phyloP scores from a whole-genome alignment of 2,113 vertebrate species.

The Phaetusa simplex region DNA sequence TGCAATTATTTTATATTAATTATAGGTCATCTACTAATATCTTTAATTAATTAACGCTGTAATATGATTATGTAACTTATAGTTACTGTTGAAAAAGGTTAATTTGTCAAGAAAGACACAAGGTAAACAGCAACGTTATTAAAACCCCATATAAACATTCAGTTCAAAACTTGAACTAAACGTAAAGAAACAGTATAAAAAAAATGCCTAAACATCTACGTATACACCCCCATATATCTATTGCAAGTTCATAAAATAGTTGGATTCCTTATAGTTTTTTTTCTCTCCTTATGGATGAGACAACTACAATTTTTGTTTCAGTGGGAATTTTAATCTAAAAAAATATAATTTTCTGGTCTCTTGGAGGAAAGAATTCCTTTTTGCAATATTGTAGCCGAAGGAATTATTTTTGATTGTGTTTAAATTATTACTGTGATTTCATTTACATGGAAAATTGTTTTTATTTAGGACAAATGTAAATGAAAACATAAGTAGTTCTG shows the following conservation, averaged over 20 bases:
- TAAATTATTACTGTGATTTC: not conserved
- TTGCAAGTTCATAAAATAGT: not conserved
- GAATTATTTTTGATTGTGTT: not conserved
- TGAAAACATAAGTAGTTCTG: not conserved
- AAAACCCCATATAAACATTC: conserved; percentile 44
- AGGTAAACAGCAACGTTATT: conserved; percentile 63
- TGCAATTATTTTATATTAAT: conserved; percentile 66
- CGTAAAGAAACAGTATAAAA: not conserved
- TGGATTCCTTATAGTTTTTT: not conserved
- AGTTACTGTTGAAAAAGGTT: conserved; percentile 43
- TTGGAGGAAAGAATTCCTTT: not conserved
- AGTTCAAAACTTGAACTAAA: conserved; percentile 29
- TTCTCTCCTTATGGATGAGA: not conserved
- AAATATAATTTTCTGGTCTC: not conserved
- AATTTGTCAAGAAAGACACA: conserved; percentile 59
- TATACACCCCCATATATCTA: not conserved
- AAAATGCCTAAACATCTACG: not conserved
- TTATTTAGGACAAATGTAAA: not conserved
- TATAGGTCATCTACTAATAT: conserved; percentile 63
- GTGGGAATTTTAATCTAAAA: not conserved
- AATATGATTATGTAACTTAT: conserved; percentile 64
- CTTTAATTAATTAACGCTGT: conserved; percentile 66
- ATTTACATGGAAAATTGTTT: not conserved
- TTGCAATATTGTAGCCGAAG: not conserved
- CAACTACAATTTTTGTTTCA: not conserved